Evolutionary conservation across 2,797 vertebrate genomes (phyloP).

Genomic region (Momotus momota): DNA sequence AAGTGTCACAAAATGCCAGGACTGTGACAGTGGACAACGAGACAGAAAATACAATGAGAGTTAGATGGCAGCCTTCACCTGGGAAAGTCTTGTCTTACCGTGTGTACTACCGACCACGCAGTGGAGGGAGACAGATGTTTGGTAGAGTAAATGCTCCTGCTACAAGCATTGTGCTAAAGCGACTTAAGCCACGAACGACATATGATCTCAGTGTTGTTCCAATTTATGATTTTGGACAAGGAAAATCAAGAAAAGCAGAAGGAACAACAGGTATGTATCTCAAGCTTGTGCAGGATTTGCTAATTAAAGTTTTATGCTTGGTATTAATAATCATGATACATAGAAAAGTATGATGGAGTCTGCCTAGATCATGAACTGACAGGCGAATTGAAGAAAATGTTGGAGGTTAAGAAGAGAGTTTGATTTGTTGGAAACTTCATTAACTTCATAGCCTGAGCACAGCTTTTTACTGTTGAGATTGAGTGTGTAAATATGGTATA

Average conservation of each 20-base stretch:
- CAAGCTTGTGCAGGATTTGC: neutral
- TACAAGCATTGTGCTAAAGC: conserved; percentile 85
- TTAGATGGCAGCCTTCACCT: conserved; percentile 87
- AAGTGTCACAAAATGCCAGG: conserved; percentile 85
- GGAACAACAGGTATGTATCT: conserved; percentile 93
- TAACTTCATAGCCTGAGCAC: neutral
- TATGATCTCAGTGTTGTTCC: conserved; percentile 91
- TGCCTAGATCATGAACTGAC: neutral
- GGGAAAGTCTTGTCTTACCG: conserved; percentile 89
- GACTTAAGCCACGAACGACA: conserved; percentile 86
- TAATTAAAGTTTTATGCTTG: neutral
- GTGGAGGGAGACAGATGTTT: conserved; percentile 83
- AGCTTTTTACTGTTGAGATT: neutral
- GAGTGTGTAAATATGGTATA: neutral
- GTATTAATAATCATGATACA: neutral
- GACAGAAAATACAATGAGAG: conserved; percentile 89
- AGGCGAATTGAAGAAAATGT: neutral
- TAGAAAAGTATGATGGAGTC: neutral
- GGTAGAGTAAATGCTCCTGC: conserved; percentile 81
- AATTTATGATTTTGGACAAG: conserved; percentile 90
- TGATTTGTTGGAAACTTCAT: neutral
- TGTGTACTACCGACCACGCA: conserved; percentile 82
- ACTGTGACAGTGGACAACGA: conserved; percentile 86
- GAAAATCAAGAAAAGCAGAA: conserved; percentile 95
- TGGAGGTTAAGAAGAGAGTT: neutral